These are phyloP conservation scores for Percopsis transmontana DNA, from an alignment of 2,113 vertebrate species.

Conservation along the genomic window DNA sequence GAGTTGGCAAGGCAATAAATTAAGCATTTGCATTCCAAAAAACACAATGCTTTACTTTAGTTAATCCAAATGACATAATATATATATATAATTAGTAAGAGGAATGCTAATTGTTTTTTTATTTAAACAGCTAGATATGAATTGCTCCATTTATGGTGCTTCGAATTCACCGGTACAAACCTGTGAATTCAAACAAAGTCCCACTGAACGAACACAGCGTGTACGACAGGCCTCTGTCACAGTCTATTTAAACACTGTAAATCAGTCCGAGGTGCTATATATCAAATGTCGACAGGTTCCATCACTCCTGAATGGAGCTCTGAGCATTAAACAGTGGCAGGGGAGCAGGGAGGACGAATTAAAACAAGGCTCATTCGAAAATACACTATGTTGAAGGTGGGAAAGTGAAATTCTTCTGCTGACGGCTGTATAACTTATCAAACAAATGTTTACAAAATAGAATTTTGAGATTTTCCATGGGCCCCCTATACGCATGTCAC, in stretches of 20 bases:
- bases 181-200: too few relatives aligned
- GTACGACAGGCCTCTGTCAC: slow-evolving; percentile 16
- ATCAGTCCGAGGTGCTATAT: slow-evolving; percentile 9
- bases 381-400: background rate
- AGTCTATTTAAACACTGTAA: slow-evolving; percentile 10
- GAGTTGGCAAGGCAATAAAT: too few relatives aligned
- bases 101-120: too few relatives aligned
- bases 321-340: background rate
- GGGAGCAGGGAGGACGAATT: background rate
- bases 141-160: too few relatives aligned
- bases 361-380: background rate
- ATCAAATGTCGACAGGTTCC: slow-evolving; percentile 1
- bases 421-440: background rate
- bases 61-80: too few relatives aligned
- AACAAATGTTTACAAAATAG: background rate
- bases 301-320: slow-evolving; percentile 6
- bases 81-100: too few relatives aligned
- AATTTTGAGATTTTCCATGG: background rate
- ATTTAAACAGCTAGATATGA: too few relatives aligned
- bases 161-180: too few relatives aligned
- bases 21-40: too few relatives aligned
- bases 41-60: too few relatives aligned
- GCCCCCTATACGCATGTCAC: background rate
- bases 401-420: too few relatives aligned
- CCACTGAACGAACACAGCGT: background rate